These are phyloP conservation scores for Xenentodon cancila DNA, from an alignment of 2,797 vertebrate species.

Conservation along the genomic window DNA sequence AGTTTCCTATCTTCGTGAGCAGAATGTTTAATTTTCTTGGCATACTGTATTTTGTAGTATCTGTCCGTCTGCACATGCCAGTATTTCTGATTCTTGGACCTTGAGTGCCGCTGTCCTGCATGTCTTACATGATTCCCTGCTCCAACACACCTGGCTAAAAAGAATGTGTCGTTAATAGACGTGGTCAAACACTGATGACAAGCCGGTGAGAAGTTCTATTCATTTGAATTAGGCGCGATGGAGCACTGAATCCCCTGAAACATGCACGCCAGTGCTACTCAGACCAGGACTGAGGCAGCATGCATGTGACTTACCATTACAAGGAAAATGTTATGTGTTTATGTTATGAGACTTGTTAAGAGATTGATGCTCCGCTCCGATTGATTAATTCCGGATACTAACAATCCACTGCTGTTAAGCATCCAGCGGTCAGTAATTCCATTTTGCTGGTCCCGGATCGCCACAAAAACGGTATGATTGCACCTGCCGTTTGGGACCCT, in stretches of 20 bases:
- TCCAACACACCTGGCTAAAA: too few relatives aligned
- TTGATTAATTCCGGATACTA: slow-evolving; percentile 29
- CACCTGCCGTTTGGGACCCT: slow-evolving; percentile 22
- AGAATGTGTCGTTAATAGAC: too few relatives aligned
- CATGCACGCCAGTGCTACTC: too few relatives aligned
- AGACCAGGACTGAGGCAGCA: neutral
- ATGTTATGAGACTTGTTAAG: neutral
- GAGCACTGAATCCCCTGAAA: too few relatives aligned
- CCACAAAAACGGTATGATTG: slow-evolving; percentile 29
- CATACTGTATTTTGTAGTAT: neutral
- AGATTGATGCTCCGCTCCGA: slow-evolving; percentile 40
- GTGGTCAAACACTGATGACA: too few relatives aligned
- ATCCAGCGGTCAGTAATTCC: neutral
- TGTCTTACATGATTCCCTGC: too few relatives aligned
- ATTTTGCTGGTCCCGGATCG: neutral
- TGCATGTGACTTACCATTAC: neutral
- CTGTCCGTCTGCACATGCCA: neutral
- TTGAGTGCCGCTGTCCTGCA: too few relatives aligned
- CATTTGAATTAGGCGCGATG: too few relatives aligned
- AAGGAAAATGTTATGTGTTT: neutral
- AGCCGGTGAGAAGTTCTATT: too few relatives aligned
- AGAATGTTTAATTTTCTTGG: neutral
- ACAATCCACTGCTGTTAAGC: too few relatives aligned
- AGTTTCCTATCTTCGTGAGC: neutral
- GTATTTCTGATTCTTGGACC: too few relatives aligned